Percentiles rank a stretch among this genome's conserved stretches.
Evolutionary conservation across 2,113 vertebrate species (phyloP).

Genomic region (Bubo scandiacus): DNA sequence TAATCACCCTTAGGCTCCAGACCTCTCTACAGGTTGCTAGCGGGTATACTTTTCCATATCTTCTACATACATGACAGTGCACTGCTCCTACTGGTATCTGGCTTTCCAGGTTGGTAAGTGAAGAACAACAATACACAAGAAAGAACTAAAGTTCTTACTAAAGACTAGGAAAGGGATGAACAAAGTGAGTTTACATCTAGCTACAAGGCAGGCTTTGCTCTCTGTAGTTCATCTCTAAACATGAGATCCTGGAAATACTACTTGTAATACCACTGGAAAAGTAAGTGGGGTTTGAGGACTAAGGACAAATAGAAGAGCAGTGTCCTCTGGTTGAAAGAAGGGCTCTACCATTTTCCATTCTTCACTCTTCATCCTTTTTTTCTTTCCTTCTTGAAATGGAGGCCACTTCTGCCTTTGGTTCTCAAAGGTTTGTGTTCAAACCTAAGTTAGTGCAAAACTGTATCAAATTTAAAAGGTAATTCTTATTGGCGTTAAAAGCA

Average conservation of each 20-base stretch:
- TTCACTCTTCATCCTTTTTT: not conserved
- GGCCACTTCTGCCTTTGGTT: not conserved
- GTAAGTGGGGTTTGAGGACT: not conserved
- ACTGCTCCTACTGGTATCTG: not conserved
- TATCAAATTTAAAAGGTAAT: not conserved
- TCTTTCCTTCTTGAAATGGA: not conserved
- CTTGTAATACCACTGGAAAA: not conserved
- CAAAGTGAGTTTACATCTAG: not conserved
- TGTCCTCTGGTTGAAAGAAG: not conserved
- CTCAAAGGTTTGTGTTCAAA: not conserved
- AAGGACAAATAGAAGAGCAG: not conserved
- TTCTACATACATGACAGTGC: not conserved
- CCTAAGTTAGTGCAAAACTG: not conserved
- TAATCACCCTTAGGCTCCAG: not conserved
- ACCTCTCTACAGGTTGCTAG: not conserved
- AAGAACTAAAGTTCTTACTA: not conserved
- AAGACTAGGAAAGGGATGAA: not conserved
- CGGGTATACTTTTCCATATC: not conserved
- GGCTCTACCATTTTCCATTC: not conserved
- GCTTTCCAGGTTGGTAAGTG: not conserved
- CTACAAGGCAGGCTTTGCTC: not conserved
- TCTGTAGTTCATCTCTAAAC: not conserved
- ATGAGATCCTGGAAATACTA: not conserved
- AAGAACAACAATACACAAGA: not conserved
- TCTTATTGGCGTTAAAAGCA: not conserved